Base-by-base conservation (phyloP, 2,888 invertebrate genomes). In the Mamestra brassicae region DNA sequence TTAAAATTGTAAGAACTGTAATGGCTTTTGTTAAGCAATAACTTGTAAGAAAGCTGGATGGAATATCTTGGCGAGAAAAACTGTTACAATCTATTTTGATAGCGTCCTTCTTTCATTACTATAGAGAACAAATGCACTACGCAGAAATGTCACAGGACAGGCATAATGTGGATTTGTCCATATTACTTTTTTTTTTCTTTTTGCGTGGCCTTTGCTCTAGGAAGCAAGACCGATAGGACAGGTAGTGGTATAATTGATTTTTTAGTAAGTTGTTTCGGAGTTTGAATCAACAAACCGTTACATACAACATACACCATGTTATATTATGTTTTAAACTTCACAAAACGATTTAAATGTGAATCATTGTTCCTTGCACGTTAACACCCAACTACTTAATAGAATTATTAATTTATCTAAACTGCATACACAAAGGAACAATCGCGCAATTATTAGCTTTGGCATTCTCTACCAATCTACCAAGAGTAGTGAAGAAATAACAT, bases 21-120 rank as follows among this genome's bases (percentile, higher is more conserved):
- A 80, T 78, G 66, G 47, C 57, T 73, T 45, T 66, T 72, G 60
- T 78, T 60, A 73, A 64, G 42, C 67, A 62, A 80, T 80, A 76
- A 80, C 52, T 78, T 66, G n/a, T 63, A 60, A 55, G 38, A 73
- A 74, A 74, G 69, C 70, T 72, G 68, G 65, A 71, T 76, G 76
- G 38, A 83, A 77, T 71, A 66, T 71, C 73, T 76, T 62, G 73
- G 64, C 73, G 74, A 73, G 72, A 81, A 83, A 85, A 83, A 87
- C 77, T 81, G 76, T 86, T 68, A 86, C 84, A 88, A 91, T 90
- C 87, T 88, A 89, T 92, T 91, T 89, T 85, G 85, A 87, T 89
- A 84, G 87, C 81, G 79, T 74, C 86, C 54, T 87, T 85, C 85
- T 79, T 88, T 90, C 88, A 90, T 92, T 91, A 90, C 86, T 86